Evolutionary conservation across 2,113 vertebrate species (phyloP).

Genomic region (Eublepharis macularius): DNA sequence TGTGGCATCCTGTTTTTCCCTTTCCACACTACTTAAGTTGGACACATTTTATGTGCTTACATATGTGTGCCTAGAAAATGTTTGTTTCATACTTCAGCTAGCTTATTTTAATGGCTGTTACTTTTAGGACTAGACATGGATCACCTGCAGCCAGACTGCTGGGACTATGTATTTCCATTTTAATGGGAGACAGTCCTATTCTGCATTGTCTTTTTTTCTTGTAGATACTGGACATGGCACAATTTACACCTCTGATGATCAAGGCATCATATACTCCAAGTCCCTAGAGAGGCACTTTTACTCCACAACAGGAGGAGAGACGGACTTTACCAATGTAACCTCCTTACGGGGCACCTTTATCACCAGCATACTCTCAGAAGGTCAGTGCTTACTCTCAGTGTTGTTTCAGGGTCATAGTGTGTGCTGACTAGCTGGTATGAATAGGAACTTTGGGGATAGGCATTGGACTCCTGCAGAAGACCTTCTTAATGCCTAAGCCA

Average conservation of each 20-base stretch:
- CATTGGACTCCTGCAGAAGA: not conserved
- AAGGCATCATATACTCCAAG: conserved; percentile 92
- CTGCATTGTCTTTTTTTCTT: not conserved
- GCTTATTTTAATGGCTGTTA: not conserved
- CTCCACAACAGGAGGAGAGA: conserved; percentile 86
- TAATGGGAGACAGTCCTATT: not conserved
- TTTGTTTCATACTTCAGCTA: not conserved
- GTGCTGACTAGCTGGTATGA: not conserved
- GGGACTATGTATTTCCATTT: not conserved
- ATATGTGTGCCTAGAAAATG: not conserved
- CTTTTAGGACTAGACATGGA: not conserved
- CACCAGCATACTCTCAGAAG: conserved; percentile 87
- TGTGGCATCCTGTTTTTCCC: not conserved
- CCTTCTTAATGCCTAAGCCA: not conserved
- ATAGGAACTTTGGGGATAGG: not conserved
- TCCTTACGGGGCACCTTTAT: conserved; percentile 91
- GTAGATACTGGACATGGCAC: conserved; percentile 90
- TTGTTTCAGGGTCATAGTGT: not conserved
- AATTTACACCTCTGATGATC: conserved; percentile 91
- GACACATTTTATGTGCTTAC: not conserved
- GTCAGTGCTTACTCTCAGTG: conserved; percentile 55
- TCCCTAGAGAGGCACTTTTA: conserved; percentile 92
- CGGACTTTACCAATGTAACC: conserved; percentile 93
- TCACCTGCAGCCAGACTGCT: not conserved
- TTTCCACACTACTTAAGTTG: not conserved